Conservation (phyloP, 2,113 vertebrate genomes). For the Manacus vitellinus region DNA sequence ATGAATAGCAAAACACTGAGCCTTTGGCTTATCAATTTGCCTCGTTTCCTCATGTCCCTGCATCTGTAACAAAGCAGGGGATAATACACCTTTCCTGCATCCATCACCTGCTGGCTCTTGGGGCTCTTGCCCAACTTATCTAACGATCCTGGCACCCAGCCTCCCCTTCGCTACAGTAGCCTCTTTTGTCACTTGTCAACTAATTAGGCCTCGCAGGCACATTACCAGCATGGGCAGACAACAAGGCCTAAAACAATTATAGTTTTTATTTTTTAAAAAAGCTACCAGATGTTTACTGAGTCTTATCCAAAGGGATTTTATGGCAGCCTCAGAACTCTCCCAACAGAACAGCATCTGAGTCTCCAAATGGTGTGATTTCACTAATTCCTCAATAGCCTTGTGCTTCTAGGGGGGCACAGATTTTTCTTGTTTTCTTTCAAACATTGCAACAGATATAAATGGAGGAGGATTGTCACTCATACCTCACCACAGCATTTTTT, state of each 20-base stretch:
- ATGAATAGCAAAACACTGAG: not conserved
- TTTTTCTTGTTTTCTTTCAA: not conserved
- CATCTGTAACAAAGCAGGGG: not conserved
- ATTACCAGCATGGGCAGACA: conserved; percentile 19
- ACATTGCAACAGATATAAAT: not conserved
- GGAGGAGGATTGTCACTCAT: not conserved
- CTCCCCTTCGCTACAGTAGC: not conserved
- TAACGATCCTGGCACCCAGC: not conserved
- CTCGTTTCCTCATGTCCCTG: not conserved
- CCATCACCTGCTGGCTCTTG: not conserved
- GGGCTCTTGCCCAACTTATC: not conserved
- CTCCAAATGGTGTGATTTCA: not conserved
- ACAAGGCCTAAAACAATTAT: conserved; percentile 7
- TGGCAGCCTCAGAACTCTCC: not conserved
- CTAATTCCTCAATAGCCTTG: not conserved
- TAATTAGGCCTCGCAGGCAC: conserved; percentile 2
- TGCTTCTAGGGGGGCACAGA: not conserved
- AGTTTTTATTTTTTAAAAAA: not conserved
- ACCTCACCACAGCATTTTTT: accelerated
- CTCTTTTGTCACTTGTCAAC: conserved; percentile 45
- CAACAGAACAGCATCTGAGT: not conserved
- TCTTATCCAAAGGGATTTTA: conserved; percentile 24
- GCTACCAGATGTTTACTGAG: conserved; percentile 24
- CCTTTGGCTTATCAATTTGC: not conserved
- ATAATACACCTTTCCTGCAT: not conserved